Conservation (phyloP, 92 coral and sea anemone genomes). For the Bergia puertoricense region DNA sequence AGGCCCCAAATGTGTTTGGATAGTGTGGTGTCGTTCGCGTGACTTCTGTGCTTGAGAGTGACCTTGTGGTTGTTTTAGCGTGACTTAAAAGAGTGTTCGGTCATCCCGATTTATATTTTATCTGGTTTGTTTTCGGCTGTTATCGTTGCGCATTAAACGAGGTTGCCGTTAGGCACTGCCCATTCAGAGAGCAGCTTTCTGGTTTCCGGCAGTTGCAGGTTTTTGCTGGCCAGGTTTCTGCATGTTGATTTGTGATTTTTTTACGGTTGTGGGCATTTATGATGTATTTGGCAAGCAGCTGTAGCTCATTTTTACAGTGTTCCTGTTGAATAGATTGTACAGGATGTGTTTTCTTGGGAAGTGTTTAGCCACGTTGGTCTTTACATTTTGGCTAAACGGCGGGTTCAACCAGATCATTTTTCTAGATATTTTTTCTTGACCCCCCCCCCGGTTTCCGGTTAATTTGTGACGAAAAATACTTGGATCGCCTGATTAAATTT, state of each 20-base stretch:
- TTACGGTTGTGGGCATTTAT: neutral
- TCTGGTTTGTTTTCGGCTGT: neutral
- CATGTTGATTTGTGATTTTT: too few relatives aligned
- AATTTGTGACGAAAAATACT: too few relatives aligned
- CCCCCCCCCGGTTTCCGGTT: too few relatives aligned
- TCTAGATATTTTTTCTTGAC: neutral
- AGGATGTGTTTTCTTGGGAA: neutral
- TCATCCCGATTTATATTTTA: constrained; percentile 23
- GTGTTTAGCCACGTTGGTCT: neutral
- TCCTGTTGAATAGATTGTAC: neutral
- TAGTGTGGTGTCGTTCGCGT: constrained; percentile 13
- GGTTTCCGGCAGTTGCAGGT: neutral
- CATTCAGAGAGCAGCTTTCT: neutral
- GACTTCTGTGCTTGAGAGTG: neutral
- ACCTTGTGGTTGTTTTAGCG: neutral
- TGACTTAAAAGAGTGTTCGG: neutral
- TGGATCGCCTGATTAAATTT: too few relatives aligned
- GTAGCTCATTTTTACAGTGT: neutral
- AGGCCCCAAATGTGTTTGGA: constrained; percentile 17
- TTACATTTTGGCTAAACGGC: neutral
- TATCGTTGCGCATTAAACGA: constrained; percentile 12
- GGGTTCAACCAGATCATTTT: neutral
- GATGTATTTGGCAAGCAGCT: neutral
- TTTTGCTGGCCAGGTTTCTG: neutral
- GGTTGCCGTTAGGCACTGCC: constrained; percentile 1